phyloP scores from a whole-genome alignment of 2,797 vertebrate genomes.

The Tympanoctomys barrerae region DNA sequence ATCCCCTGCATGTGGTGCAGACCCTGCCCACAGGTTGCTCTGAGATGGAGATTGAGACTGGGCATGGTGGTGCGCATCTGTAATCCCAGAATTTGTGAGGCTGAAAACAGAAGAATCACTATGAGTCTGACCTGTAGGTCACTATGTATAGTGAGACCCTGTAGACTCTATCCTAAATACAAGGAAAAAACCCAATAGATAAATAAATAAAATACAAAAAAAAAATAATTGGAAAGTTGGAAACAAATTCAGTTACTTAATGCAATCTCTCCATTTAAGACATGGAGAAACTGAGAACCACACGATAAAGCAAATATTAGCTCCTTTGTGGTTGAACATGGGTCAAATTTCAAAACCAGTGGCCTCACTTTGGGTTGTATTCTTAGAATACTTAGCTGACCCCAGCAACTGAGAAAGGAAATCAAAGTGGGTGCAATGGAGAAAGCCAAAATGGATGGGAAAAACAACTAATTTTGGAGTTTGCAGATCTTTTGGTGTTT shows the following conservation, averaged over 20 bases:
- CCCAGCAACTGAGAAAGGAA: background rate
- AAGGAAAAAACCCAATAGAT: too few relatives aligned
- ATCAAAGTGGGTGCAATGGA: background rate
- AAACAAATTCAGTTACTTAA: background rate
- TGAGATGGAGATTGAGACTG: too few relatives aligned
- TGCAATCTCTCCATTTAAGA: background rate
- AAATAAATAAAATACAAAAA: too few relatives aligned
- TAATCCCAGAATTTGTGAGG: too few relatives aligned
- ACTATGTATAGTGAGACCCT: too few relatives aligned
- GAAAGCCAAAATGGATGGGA: background rate
- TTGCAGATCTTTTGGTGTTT: background rate
- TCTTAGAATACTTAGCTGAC: background rate
- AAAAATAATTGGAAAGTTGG: background rate
- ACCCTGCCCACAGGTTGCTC: too few relatives aligned
- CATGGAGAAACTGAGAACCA: background rate
- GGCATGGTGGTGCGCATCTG: too few relatives aligned
- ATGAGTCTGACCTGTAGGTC: too few relatives aligned
- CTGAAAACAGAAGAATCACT: too few relatives aligned
- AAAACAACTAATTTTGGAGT: background rate
- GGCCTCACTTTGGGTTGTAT: background rate
- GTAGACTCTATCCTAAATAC: too few relatives aligned
- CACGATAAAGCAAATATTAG: background rate
- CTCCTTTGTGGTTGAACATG: background rate
- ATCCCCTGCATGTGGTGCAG: too few relatives aligned
- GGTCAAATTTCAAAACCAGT: slow-evolving; percentile 8